Conservation (phyloP, 2,888 invertebrate species). For the Exocentrus adspersus region DNA sequence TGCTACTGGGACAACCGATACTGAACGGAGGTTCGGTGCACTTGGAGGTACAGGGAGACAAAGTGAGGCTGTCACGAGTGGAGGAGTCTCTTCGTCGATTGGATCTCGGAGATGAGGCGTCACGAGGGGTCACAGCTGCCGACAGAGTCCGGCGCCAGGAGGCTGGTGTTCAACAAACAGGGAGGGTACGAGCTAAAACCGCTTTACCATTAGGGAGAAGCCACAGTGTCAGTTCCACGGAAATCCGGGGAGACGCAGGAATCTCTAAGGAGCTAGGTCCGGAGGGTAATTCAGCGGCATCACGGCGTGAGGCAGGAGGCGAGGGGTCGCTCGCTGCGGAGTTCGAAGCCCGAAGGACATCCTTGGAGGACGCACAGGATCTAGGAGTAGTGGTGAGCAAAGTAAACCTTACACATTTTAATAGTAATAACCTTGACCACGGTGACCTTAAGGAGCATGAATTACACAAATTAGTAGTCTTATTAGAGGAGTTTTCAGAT, state of each 20-base stretch:
- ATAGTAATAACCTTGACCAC: too few relatives aligned
- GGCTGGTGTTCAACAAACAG: too few relatives aligned
- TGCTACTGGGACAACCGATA: not conserved
- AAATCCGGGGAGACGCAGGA: too few relatives aligned
- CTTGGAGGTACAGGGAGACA: not conserved
- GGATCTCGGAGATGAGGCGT: not conserved
- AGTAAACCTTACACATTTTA: not conserved
- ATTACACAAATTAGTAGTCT: not conserved
- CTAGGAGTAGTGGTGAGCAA: not conserved
- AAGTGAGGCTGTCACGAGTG: not conserved
- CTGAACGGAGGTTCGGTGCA: not conserved
- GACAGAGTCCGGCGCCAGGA: too few relatives aligned
- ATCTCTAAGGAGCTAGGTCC: not conserved
- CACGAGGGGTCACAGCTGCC: too few relatives aligned
- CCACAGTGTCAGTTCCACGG: too few relatives aligned
- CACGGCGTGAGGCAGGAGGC: not conserved
- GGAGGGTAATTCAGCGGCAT: not conserved
- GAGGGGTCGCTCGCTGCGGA: not conserved
- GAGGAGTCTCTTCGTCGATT: not conserved
- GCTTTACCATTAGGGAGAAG: too few relatives aligned
- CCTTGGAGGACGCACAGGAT: not conserved
- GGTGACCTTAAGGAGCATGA: not conserved
- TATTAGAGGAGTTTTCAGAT: not conserved
- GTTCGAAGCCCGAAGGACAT: not conserved
- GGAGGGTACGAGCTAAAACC: too few relatives aligned